Evolutionary conservation across 2,797 vertebrate genomes (phyloP).

Genomic region (Melanotaenia nigrans): DNA sequence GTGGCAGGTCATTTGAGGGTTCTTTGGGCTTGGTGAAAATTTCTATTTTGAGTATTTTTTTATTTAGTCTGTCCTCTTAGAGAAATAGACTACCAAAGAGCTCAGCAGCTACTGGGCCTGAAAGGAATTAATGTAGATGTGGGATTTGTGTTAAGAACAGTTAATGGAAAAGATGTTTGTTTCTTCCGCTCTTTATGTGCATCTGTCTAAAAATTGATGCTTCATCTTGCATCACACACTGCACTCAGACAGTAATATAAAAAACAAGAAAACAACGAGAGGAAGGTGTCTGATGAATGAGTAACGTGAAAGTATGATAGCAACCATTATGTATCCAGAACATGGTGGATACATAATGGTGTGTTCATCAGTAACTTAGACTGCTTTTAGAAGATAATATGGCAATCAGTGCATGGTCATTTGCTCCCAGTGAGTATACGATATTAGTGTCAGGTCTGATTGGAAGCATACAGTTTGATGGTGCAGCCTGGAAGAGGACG

Average conservation of each 20-base stretch:
- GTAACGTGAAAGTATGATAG: conserved; percentile 57
- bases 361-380: conserved; percentile 10
- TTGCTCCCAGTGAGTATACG: neutral
- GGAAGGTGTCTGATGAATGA: neutral
- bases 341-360: conserved; percentile 7
- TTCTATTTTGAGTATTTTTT: conserved; percentile 21
- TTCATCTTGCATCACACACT: conserved; percentile 1
- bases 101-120: conserved; percentile 17
- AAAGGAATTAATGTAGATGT: conserved; percentile 40
- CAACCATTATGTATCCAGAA: conserved; percentile 48
- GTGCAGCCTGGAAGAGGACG: conserved; percentile 33
- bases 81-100: conserved; percentile 22
- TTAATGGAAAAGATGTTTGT: conserved; percentile 27
- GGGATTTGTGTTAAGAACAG: conserved; percentile 49
- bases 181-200: conserved; percentile 3
- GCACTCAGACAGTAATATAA: neutral
- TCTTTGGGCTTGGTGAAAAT: conserved; percentile 28
- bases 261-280: conserved; percentile 1
- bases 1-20: neutral
- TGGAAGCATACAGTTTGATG: conserved; percentile 3
- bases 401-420: conserved; percentile 60
- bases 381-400: conserved; percentile 67
- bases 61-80: conserved; percentile 18
- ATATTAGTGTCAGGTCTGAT: conserved; percentile 16
- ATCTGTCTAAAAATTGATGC: neutral